Percentiles rank a stretch among this genome's conserved stretches.
Conservation (phyloP, 2,888 invertebrate genomes). For the Craniophora ligustri region DNA sequence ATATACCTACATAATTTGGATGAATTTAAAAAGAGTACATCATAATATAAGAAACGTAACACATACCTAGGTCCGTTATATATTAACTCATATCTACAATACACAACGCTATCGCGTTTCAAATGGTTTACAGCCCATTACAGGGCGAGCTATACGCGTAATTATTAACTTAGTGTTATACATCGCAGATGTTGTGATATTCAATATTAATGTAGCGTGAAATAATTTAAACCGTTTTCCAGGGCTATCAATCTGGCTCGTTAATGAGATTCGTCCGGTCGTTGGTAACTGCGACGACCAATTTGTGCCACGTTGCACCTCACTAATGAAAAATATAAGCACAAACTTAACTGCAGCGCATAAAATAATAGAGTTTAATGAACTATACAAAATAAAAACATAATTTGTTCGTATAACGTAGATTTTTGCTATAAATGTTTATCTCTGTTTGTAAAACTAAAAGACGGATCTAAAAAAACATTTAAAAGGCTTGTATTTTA, state of each 20-base stretch:
- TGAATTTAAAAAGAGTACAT: no score
- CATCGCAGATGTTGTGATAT: conserved; percentile 68
- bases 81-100: no score
- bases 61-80: no score
- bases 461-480: no score
- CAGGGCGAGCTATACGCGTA: conserved; percentile 35
- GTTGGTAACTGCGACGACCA: conserved; percentile 75
- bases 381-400: no score
- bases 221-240: conserved; percentile 84
- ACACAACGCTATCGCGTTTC: conserved; percentile 15
- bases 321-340: conserved; percentile 74
- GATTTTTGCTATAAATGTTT: no score
- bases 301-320: conserved; percentile 81
- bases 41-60: no score
- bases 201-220: conserved; percentile 83
- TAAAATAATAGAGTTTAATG: no score
- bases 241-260: conserved; percentile 82
- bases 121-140: conserved; percentile 10
- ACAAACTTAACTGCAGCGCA: conserved; percentile 46
- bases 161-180: conserved; percentile 61
- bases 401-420: no score
- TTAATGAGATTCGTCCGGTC: conserved; percentile 85
- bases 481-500: no score
- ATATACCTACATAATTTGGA: no score
- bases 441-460: no score